Evolutionary conservation across 2,113 vertebrate species (phyloP).

Genomic region (Menura novaehollandiae): DNA sequence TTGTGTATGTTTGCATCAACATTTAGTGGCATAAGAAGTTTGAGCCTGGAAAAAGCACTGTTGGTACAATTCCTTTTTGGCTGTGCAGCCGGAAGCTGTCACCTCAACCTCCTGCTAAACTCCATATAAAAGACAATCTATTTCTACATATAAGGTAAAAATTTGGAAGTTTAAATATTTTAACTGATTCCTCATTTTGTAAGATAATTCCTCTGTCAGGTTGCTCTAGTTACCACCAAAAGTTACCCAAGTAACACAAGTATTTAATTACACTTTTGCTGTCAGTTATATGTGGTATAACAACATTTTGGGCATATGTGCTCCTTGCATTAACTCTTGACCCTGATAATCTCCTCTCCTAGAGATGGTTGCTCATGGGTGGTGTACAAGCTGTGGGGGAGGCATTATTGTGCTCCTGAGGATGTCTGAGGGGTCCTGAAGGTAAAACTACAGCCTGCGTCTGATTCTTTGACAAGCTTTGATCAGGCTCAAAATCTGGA

Average conservation of each 20-base stretch:
- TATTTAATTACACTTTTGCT: neutral
- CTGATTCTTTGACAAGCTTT: neutral
- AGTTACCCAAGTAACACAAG: neutral
- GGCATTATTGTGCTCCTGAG: neutral
- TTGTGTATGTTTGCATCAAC: neutral
- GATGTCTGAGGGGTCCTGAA: neutral
- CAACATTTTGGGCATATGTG: neutral
- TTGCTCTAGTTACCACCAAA: neutral
- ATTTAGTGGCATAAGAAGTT: neutral
- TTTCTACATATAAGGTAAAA: neutral
- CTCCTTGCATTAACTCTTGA: neutral
- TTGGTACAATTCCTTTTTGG: neutral
- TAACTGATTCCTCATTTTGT: neutral
- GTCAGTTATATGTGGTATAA: neutral
- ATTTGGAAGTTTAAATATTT: neutral
- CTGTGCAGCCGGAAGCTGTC: neutral
- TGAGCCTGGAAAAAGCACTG: neutral
- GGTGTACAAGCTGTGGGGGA: neutral
- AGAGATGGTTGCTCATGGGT: fast-evolving
- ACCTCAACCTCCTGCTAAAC: neutral
- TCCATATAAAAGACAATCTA: neutral
- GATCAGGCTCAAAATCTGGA: neutral
- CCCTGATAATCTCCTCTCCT: neutral
- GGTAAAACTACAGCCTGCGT: neutral
- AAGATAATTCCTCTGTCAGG: neutral